Base-by-base conservation (phyloP, 2,113 vertebrate species). In the Pangasianodon gigas region DNA sequence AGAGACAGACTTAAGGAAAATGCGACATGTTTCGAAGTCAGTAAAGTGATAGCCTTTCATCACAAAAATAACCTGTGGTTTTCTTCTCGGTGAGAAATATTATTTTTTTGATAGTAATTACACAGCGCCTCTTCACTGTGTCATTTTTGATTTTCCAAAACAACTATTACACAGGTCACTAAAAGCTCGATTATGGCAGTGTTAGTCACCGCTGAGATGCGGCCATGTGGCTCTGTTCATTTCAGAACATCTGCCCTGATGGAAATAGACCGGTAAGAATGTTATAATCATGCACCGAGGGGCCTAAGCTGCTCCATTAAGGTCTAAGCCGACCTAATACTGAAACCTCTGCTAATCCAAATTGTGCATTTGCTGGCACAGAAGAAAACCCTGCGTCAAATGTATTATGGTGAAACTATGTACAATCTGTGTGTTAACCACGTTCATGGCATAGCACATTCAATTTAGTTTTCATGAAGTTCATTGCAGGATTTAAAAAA, bases 261-360 rank as follows among this genome's bases (percentile, higher is more conserved):
- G 91, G 90, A 94, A 95, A 95, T 83, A 90, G 92, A 92, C 92
- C 90, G 94, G 93, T 94, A 93, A 95, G 93, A 95, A 95, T 91
- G 92, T 93, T 94, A 93, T 95, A 95, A 95, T 96, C 95, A 94
- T 88, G 94, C 94, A 95, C 93, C 93, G 93, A 93, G 92, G 94
- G 82, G 93, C 92, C 93, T 96, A 96, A 96, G 94, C 96, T 93
- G 93, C 93, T 96, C 96, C 95, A 96, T 97, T 97, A 96, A 92
- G 84, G 91, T 90, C 94, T 96, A 95, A 96, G 94, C 96, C 95
- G 94, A 94, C 94, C 94, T 95, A 95, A 95, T 96, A 94, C 93
- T 94, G 88, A 93, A 92, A 94, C 94, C 95, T 95, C 95, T 90
- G 86, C 92, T 95, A 95, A 96, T 96, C 95, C 95, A 94, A 95